Conservation (phyloP, 2,113 vertebrate species). For the Miniopterus natalensis region DNA sequence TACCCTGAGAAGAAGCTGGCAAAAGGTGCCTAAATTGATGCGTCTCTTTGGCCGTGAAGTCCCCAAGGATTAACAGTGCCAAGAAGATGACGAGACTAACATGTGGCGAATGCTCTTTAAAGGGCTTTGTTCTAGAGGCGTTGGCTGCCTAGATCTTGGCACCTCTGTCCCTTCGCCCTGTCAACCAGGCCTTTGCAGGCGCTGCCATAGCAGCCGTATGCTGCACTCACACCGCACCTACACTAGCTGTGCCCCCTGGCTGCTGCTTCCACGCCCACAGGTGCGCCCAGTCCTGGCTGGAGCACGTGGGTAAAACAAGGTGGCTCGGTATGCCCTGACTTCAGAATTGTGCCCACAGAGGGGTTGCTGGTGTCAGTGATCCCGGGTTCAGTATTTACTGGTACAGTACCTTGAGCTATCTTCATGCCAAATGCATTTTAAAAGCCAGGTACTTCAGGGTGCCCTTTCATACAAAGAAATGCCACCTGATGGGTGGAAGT, state of each 20-base stretch:
- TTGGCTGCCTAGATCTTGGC: neutral
- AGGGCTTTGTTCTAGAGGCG: neutral
- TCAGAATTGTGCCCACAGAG: neutral
- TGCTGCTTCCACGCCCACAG: rapidly evolving
- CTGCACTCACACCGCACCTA: rapidly evolving
- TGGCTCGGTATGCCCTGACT: neutral
- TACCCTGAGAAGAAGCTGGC: neutral
- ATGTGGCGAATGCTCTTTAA: rapidly evolving
- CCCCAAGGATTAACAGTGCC: neutral
- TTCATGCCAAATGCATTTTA: neutral
- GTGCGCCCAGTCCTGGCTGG: neutral
- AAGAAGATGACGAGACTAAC: neutral
- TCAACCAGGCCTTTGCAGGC: neutral
- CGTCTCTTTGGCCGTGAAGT: neutral
- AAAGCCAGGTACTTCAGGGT: neutral
- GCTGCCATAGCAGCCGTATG: neutral
- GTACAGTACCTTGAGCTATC: neutral
- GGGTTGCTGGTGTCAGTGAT: neutral
- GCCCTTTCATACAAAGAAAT: neutral
- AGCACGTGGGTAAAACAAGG: too few species aligned
- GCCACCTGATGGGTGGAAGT: neutral
- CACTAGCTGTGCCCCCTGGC: too few species aligned
- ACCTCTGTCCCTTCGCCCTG: neutral
- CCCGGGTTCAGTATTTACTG: neutral
- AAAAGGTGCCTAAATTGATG: neutral